Evolutionary conservation across 2,113 vertebrate species (phyloP).

Genomic region (Loxodonta africana): DNA sequence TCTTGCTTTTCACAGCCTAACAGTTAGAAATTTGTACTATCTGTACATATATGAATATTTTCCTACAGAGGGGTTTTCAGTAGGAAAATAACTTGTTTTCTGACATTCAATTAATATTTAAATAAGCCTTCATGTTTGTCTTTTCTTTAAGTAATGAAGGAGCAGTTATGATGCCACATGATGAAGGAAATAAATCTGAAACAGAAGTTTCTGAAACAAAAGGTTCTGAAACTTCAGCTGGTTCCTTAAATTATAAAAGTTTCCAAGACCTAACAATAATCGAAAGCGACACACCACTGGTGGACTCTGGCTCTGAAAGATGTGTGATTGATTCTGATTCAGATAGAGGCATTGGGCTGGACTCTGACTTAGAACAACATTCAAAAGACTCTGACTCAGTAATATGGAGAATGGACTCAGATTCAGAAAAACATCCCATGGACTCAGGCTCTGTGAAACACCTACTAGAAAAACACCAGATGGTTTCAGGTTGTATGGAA

Average conservation of each 20-base stretch:
- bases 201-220: slow-evolving; percentile 49
- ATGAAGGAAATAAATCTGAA: slow-evolving; percentile 53
- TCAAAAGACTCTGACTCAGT: slow-evolving; percentile 49
- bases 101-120: slow-evolving; percentile 52
- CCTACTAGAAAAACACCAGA: neutral
- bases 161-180: neutral
- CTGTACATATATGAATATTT: neutral
- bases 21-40: neutral
- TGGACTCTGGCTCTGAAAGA: slow-evolving; percentile 67
- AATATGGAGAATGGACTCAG: slow-evolving; percentile 37
- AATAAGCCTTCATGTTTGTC: slow-evolving; percentile 25
- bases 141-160: slow-evolving; percentile 75
- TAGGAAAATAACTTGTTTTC: neutral
- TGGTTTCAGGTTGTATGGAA: slow-evolving; percentile 1
- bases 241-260: slow-evolving; percentile 41
- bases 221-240: neutral
- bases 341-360: slow-evolving; percentile 65
- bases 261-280: slow-evolving; percentile 60
- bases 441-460: neutral
- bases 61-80: neutral
- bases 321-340: slow-evolving; percentile 69
- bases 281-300: slow-evolving; percentile 27
- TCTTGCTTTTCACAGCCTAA: neutral
- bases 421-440: slow-evolving; percentile 33
- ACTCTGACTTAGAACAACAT: slow-evolving; percentile 62